phyloP scores from a whole-genome alignment of 1,140 invertebrate genomes.

The Meloidogyne hapla region DNA sequence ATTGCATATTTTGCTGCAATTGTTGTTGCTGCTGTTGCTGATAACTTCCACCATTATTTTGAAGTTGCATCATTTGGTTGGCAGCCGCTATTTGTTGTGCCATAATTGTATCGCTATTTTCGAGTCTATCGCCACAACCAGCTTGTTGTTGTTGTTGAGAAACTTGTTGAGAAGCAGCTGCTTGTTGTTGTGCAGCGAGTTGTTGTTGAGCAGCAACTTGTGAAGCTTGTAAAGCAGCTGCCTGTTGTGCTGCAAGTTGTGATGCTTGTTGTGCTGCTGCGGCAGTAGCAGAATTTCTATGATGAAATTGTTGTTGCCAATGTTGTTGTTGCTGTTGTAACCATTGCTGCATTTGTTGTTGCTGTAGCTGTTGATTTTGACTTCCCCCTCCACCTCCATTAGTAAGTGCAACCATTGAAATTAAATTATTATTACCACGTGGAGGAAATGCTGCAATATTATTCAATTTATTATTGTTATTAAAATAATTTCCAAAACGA shows the following conservation, averaged over 20 bases:
- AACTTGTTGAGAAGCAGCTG: neutral
- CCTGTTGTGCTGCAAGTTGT: neutral
- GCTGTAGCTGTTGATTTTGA: neutral
- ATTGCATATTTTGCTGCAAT: too few relatives aligned
- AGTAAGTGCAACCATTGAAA: neutral
- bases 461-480: neutral
- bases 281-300: constrained; percentile 9
- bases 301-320: constrained; percentile 16
- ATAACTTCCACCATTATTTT: neutral
- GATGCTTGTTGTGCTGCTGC: neutral
- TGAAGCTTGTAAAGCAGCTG: neutral
- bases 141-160: neutral
- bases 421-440: constrained; percentile 8
- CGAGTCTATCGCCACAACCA: neutral
- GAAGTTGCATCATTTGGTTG: neutral
- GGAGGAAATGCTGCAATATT: constrained; percentile 22
- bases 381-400: neutral
- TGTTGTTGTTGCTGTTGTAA: constrained; percentile 33
- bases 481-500: neutral
- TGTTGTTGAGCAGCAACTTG: constrained; percentile 3
- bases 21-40: neutral
- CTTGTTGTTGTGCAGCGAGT: neutral
- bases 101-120: neutral
- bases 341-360: constrained; percentile 8
- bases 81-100: neutral